These are phyloP conservation scores for Cydia amplana DNA, from an alignment of 1,140 invertebrate species.

Conservation along the genomic window DNA sequence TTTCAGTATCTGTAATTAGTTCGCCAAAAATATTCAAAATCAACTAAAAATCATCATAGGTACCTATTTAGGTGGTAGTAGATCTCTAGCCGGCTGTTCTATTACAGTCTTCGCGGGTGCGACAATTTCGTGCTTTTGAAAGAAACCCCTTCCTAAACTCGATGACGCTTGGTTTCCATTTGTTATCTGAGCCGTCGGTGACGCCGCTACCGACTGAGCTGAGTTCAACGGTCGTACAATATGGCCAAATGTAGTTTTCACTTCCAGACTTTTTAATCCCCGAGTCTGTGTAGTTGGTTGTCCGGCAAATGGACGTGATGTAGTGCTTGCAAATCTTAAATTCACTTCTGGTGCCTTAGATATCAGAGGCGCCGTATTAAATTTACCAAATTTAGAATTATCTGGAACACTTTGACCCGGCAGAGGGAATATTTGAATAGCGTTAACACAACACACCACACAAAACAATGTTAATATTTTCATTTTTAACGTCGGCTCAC, in stretches of 20 bases:
- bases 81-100: constrained; percentile 33
- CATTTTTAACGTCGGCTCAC: constrained; percentile 35
- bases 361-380: not conserved
- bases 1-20: not conserved
- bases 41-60: not conserved
- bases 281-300: not conserved
- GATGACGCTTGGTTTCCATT: not conserved
- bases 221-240: not conserved
- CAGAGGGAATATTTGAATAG: constrained; percentile 42
- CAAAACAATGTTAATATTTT: constrained; percentile 29
- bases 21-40: not conserved
- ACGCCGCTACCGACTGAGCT: not conserved
- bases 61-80: constrained; percentile 39
- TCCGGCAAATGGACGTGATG: not conserved
- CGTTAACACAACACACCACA: constrained; percentile 12
- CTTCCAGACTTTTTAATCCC: not conserved
- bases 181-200: not conserved
- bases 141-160: not conserved
- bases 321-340: not conserved
- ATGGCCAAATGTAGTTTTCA: not conserved
- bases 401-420: constrained; percentile 21
- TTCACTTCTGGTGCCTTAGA: not conserved
- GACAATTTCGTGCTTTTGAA: not conserved
- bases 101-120: not conserved
- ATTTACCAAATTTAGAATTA: constrained; percentile 3